Percentiles rank a stretch among this genome's conserved stretches.
Evolutionary conservation across 92 coral and sea anemone species (phyloP).

Genomic region (Porites rus): DNA sequence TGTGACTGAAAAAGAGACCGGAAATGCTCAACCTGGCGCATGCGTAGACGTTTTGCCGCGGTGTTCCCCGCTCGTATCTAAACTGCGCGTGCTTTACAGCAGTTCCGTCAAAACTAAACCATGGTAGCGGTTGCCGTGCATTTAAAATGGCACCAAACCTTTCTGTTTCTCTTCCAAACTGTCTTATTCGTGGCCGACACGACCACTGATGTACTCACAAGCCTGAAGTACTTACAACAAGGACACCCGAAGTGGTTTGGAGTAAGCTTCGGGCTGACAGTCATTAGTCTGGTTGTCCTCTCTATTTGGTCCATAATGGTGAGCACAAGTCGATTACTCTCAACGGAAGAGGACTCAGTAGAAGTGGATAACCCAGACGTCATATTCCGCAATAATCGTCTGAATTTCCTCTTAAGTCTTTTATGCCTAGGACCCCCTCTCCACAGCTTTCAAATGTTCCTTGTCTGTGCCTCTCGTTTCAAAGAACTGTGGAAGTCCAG

Average conservation of each 20-base stretch:
- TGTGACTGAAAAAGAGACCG: too few species aligned
- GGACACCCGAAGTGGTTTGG: constrained; percentile 1
- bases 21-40: too few species aligned
- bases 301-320: constrained; percentile 44
- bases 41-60: too few species aligned
- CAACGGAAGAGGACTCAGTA: constrained; percentile 11
- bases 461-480: constrained; percentile 39
- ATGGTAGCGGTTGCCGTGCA: constrained; percentile 12
- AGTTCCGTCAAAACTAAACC: not conserved
- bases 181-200: constrained; percentile 36
- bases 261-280: constrained; percentile 26
- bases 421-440: constrained; percentile 38
- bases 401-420: constrained; percentile 23
- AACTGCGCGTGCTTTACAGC: not conserved
- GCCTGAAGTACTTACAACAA: not conserved
- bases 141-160: constrained; percentile 49
- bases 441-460: constrained; percentile 41
- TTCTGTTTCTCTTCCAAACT: constrained; percentile 51
- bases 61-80: too few species aligned
- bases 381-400: constrained; percentile 23
- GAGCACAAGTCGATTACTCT: constrained; percentile 18
- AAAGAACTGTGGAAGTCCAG: constrained; percentile 24
- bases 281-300: constrained; percentile 1
- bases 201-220: constrained; percentile 21
- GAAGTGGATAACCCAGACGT: constrained; percentile 25